Evolutionary conservation across 2,797 vertebrate species (phyloP).

Genomic region (Orestias chungarensis): DNA sequence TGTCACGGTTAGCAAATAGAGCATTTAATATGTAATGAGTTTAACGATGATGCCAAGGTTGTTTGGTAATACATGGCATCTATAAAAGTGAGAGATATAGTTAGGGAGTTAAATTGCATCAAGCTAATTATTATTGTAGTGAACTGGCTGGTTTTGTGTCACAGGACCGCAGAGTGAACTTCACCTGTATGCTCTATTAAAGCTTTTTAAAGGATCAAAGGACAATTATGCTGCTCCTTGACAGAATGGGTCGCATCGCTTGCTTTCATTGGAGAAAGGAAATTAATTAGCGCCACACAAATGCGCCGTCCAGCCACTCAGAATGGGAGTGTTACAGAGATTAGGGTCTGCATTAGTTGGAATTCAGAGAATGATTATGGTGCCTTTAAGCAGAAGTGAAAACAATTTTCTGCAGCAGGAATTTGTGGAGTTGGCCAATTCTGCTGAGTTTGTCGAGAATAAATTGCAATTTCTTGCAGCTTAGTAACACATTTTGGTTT

Average conservation of each 20-base stretch:
- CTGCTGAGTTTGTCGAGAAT: background rate
- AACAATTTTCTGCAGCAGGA: background rate
- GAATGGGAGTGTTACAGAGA: background rate
- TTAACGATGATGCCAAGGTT: background rate
- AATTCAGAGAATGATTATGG: slow-evolving; percentile 3
- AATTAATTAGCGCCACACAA: slow-evolving; percentile 22
- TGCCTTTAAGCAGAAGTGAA: background rate
- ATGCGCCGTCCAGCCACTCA: background rate
- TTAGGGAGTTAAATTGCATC: slow-evolving; percentile 5
- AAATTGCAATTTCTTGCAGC: background rate
- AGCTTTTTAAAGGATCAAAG: slow-evolving; percentile 31
- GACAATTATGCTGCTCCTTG: slow-evolving; percentile 39
- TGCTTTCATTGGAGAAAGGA: slow-evolving; percentile 35
- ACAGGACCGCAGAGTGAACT: background rate
- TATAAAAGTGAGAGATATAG: slow-evolving; percentile 7
- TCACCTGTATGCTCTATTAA: slow-evolving; percentile 32
- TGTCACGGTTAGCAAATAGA: background rate
- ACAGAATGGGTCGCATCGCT: slow-evolving; percentile 32
- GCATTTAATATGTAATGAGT: background rate
- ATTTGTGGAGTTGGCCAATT: background rate
- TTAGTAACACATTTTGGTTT: background rate
- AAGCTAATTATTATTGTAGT: slow-evolving; percentile 17
- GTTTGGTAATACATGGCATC: background rate
- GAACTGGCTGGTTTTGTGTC: slow-evolving; percentile 21
- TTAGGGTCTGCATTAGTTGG: background rate